Percentiles rank a stretch among this genome's conserved stretches.
These are phyloP conservation scores for Syrphus vitripennis DNA, from an alignment of 2,888 invertebrate genomes.

Conservation along the genomic window DNA sequence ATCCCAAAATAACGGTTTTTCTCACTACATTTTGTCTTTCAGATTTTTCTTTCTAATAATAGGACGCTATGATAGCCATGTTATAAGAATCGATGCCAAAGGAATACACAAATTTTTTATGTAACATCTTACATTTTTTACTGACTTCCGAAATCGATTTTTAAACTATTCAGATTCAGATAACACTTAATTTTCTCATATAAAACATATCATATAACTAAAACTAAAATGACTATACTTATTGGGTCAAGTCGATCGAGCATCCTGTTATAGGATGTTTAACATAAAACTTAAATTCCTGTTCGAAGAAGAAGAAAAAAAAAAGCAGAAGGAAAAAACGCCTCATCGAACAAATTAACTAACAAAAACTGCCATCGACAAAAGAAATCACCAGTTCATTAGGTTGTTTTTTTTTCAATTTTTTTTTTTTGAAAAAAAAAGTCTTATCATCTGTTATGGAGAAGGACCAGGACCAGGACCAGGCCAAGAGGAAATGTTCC, in stretches of 20 bases:
- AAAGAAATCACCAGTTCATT: constrained; percentile 69
- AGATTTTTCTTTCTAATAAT: no score
- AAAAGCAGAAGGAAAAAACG: constrained; percentile 6
- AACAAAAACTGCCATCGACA: constrained; percentile 57
- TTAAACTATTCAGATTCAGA: no score
- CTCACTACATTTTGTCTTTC: no score
- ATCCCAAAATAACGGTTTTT: no score
- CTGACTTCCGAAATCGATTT: no score
- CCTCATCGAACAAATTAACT: constrained; percentile 58
- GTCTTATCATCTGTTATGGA: constrained; percentile 53
- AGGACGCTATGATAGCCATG: no score
- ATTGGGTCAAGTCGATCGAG: background rate
- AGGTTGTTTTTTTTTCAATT: constrained; percentile 41
- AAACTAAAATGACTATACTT: background rate
- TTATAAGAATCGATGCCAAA: no score
- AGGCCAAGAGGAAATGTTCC: constrained; percentile 45
- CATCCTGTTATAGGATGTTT: background rate
- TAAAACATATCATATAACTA: background rate
- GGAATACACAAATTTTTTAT: no score
- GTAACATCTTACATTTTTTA: no score
- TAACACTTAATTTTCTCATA: no score
- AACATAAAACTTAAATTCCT: background rate
- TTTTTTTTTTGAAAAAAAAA: constrained; percentile 12
- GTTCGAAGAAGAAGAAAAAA: background rate
- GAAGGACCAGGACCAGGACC: constrained; percentile 3